phyloP scores from a whole-genome alignment of 1,140 invertebrate species.

The Drepana arcuata region DNA sequence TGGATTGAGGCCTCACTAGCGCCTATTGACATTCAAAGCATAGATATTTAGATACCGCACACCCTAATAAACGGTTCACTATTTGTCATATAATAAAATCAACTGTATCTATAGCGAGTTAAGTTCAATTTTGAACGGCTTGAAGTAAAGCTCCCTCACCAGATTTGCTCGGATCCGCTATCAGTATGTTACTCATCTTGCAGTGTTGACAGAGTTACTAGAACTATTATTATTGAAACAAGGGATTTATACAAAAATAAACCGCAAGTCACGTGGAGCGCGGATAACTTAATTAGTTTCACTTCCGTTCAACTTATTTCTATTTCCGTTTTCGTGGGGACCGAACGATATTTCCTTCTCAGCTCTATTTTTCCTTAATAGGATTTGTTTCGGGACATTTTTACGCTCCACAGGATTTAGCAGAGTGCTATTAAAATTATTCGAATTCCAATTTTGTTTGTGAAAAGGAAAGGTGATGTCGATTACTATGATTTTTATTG shows the following conservation, averaged over 20 bases:
- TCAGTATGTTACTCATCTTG: constrained; percentile 51
- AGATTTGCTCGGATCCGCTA: constrained; percentile 52
- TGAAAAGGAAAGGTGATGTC: too few relatives aligned
- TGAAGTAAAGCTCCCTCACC: constrained; percentile 28
- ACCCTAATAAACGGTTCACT: constrained; percentile 30
- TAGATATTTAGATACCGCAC: constrained; percentile 59
- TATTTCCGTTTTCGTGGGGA: constrained; percentile 63
- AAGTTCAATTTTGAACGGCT: constrained; percentile 22
- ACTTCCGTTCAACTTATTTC: constrained; percentile 66
- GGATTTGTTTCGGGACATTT: constrained; percentile 40
- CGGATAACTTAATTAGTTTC: constrained; percentile 69
- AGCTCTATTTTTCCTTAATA: constrained; percentile 61
- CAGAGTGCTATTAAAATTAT: constrained; percentile 24
- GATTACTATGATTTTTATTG: too few relatives aligned
- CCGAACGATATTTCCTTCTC: constrained; percentile 45
- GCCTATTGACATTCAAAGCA: constrained; percentile 64
- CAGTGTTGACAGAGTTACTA: constrained; percentile 60
- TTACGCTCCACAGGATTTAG: constrained; percentile 16
- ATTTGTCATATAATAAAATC: constrained; percentile 16
- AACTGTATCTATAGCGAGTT: constrained; percentile 17
- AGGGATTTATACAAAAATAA: constrained; percentile 55
- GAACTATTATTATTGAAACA: constrained; percentile 53
- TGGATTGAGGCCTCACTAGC: constrained; percentile 61
- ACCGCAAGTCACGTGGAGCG: constrained; percentile 48
- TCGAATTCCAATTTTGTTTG: constrained; percentile 26